phyloP scores from a whole-genome alignment of 2,113 vertebrate species.

The Oreochromis tanganicae region DNA sequence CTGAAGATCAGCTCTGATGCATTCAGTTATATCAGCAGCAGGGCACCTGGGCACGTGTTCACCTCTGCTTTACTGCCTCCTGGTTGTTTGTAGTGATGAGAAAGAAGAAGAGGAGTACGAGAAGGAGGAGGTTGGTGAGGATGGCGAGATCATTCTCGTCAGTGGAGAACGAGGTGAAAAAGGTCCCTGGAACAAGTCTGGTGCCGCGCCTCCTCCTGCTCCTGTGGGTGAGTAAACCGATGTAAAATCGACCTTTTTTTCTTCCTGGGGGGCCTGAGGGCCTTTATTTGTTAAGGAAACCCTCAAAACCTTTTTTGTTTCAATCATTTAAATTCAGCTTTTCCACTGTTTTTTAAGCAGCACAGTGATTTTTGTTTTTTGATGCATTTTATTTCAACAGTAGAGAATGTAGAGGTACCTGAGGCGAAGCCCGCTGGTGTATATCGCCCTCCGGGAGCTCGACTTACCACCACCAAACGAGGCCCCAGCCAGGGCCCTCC shows the following conservation, averaged over 20 bases:
- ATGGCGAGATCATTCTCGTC: constrained; percentile 83
- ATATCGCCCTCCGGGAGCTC: constrained; percentile 92
- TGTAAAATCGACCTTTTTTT: not conserved
- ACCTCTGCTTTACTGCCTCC: not conserved
- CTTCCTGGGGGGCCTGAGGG: not conserved
- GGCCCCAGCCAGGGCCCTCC: constrained; percentile 83
- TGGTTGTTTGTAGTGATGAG: constrained; percentile 74
- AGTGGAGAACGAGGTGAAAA: constrained; percentile 74
- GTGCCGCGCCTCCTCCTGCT: constrained; percentile 68
- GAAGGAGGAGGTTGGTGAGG: constrained; percentile 86
- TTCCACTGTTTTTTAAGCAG: not conserved
- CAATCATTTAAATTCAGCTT: not conserved
- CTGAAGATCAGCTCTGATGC: not conserved
- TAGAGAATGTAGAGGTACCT: constrained; percentile 75
- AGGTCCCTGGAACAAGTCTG: constrained; percentile 93
- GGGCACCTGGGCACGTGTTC: not conserved
- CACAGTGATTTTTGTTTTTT: not conserved
- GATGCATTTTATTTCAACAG: not conserved
- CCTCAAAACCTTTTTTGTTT: not conserved
- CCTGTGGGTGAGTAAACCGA: constrained; percentile 77
- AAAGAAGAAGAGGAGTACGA: constrained; percentile 93
- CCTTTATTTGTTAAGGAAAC: not conserved
- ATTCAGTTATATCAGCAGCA: not conserved
- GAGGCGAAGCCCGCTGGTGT: constrained; percentile 85
- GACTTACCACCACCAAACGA: constrained; percentile 74